A percentile compares a stretch with the other conserved stretches of the same genome.
Conservation (phyloP, 2,888 invertebrate genomes). For the Lepidocyrtinus sp. region DNA sequence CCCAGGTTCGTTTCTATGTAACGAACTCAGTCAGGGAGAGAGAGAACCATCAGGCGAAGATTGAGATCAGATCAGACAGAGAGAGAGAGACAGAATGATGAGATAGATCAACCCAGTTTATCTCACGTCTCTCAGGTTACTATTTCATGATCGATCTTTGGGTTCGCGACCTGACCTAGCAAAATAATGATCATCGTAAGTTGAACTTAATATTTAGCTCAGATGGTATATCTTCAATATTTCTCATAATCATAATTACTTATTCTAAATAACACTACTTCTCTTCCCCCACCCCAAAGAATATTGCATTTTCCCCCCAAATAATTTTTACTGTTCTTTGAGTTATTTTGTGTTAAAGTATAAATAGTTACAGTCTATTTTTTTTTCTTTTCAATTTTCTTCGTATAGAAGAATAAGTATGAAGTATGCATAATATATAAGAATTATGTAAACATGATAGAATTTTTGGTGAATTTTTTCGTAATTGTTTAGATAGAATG, state of each 20-base stretch:
- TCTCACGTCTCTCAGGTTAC: constrained; percentile 58
- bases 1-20: constrained; percentile 1
- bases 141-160: constrained; percentile 47
- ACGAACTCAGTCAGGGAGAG: constrained; percentile 25
- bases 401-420: constrained; percentile 23
- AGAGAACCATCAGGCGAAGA: constrained; percentile 27
- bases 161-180: constrained; percentile 56
- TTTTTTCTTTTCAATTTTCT: not conserved
- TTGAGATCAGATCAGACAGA: too few relatives aligned
- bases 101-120: constrained; percentile 51
- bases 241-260: constrained; percentile 13
- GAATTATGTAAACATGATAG: constrained; percentile 37
- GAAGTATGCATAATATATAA: constrained; percentile 1
- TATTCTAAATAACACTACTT: not conserved
- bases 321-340: not conserved
- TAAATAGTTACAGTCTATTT: constrained; percentile 18
- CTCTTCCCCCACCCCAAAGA: too few relatives aligned
- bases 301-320: not conserved
- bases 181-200: constrained; percentile 51
- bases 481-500: constrained; percentile 54
- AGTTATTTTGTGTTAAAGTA: constrained; percentile 10
- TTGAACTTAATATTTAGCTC: constrained; percentile 40
- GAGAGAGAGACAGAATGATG: constrained; percentile 45
- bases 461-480: constrained; percentile 60
- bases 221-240: constrained; percentile 38